Base-by-base conservation (phyloP, 2,888 invertebrate species). In the Odiellus spinosus region DNA sequence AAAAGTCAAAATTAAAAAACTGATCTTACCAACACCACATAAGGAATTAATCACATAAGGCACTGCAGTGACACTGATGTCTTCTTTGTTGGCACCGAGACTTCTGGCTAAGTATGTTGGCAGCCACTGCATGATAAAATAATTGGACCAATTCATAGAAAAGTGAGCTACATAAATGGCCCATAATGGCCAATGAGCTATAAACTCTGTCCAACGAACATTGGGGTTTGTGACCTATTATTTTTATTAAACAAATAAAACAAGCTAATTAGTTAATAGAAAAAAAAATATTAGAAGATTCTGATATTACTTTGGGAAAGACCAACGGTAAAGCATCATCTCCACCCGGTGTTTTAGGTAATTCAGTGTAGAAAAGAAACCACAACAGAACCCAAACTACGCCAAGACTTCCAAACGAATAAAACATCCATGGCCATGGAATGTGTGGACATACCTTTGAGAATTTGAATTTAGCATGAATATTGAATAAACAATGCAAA, bases 121-220 rank as follows among this genome's bases (percentile, higher is more conserved):
- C 52, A 81, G 64, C 81, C 81, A 81, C 61, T 79, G 78, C 79
- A 81, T 80, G 56, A 81, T 78, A 53, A 80, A 80, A 60, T 81
- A 81, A 58, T 77, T 80, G 45, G 77, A 76, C 80, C 80, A 81
- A 63, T 81, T 81, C 81, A 81, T 81, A 21, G 77, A 75, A 63
- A 81, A 81, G 64, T 81, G 81, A 32, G 81, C 80, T 47, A 76
- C 71, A 59, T 81, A 81, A 54, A 80, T 72, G 4, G 80, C 76
- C 79, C 79, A 79, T 21, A 81, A 64, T 0, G 79, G 75, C 74
- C 77, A 77, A 59, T 76, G 75, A 36, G 71, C 64, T 40, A 81
- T 64, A 57, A 79, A 78, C 61, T 76, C 77, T 12, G 69, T 69
- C 77, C 78, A 79, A 34, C 71, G 65, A 41, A 76, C 71, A 59